Evolutionary conservation across 2,113 vertebrate species (phyloP), one percentile per base, ranked within the genome.

Genomic region (Orientallactaga bullata): DNA sequence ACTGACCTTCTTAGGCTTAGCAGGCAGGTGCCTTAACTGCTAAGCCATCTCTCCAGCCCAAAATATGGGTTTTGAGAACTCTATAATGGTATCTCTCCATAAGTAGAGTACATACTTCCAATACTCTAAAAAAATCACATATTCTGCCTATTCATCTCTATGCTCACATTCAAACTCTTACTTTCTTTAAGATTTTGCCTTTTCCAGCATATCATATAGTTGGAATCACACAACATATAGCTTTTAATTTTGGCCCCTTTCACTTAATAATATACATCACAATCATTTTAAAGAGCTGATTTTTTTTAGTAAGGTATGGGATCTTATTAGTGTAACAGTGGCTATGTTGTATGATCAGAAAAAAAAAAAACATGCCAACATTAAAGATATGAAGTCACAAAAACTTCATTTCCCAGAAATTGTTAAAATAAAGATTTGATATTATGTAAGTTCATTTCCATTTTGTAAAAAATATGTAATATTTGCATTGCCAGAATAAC

Each of bases 331-430:
- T 68, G 12, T 71, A 92, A 94, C 16, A 71, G 91, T 35, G 94
- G 79, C 24, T 90, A 82, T 83, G n/a, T 79, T 86, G 94, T 86
- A 94, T 35, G 15, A 83, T 68, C 55, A 60, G 76, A 85, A 96
- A 94, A 89, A 51, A 85, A 96, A 94, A 89, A 51, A 93, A 71
- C 32, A 42, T 93, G 91, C 18, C 39, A 73, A 89, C 51, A 55
- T 90, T 93, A 84, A 87, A 90, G 18, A 89, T 82, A 94, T 61
- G 87, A 93, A 94, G 79, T 84, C 47, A 88, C 81, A 93, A 96
- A 96, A 91, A 88, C 23, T 6, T 47, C 42, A 85, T 90, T 96
- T 85, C 55, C 42, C n/a, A 84, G 15, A 89, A 88, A 85, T 4
- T 10, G 95, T 92, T 95, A 89, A 91, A 92, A 93, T 74, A 86